Evolutionary conservation across 2,113 vertebrate species (phyloP), one percentile per base, ranked within the genome.

Genomic region (Heterotilapia buettikoferi): DNA sequence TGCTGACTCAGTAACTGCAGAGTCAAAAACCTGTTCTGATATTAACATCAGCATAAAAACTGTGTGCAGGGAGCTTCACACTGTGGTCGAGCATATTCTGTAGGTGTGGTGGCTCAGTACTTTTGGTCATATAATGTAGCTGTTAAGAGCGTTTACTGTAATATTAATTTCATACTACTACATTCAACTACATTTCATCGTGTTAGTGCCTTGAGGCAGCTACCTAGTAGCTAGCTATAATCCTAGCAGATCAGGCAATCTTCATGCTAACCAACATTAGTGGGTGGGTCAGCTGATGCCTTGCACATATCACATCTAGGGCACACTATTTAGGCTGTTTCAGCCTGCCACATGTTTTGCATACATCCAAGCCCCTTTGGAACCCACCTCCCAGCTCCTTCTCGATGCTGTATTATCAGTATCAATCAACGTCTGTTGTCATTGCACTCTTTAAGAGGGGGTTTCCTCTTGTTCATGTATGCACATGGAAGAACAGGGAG

Each of bases 81-180:
- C 24, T 18, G 26, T 76, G 43, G 43, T 3, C 2, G 2, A 76
- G 71, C 14, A 47, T 45, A 7, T 76, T 45, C 71, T 76, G 43
- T 76, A 7, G 0, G 68, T 76, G 40, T 29, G 18, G 4, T 47
- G 4, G 9, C 16, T 18, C 68, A 73, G 4, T 18, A 0, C 5
- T 19, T 76, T 47, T 47, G 43, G 4, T 18, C 24, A 29, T 73
- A 9, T 26, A 73, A 43, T 73, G 21, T 10, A 6, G 21, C 13
- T 73, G 38, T 40, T 26, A 43, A 1, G 3, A 45, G 3, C 0
- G 2, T 26, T 18, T 29, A 29, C 40, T 47, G 40, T 29, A 76
- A 26, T 76, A 29, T 76, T 47, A 47, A 66, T 66, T 66, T 66
- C 0, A 66, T 66, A 12, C 6, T 66, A 66, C 31, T 66, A 66